Base-by-base conservation (phyloP, 2,113 vertebrate species). In the Aix galericulata region DNA sequence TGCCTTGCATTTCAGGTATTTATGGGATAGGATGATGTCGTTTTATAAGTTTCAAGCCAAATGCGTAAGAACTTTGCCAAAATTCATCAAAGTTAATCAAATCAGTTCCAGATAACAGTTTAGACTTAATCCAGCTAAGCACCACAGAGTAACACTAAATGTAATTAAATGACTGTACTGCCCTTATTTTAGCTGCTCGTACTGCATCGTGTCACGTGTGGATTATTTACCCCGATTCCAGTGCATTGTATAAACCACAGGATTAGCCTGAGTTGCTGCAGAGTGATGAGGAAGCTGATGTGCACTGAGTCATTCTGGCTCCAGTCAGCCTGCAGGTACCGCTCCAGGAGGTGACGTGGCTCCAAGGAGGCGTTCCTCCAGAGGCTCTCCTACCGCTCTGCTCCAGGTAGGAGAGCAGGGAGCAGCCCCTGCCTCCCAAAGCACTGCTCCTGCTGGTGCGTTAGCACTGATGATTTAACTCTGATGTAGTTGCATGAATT, bases 91-190 rank as follows among this genome's bases (percentile, higher is more conserved):
- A 81, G 34, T 67, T 94, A 91, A 95, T 94, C 77, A 72, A 44
- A 91, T 86, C 2, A 1, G 88, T 88, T 96, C 93, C 80, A 91
- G 93, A 82, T 81, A 94, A 92, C 40, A 27, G 72, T 42, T 92
- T 63, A 93, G 86, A 64, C 92, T 88, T 95, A 92, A 94, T 92
- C 69, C 93, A 86, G 77, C 86, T 72, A 64, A 78, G 80, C 69
- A 63, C 68, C 82, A 64, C 77, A 94, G 79, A 95, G 71, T 80
- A 77, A 50, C 72, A 82, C 76, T 32, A 55, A 86, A 74, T 88
- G 60, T 79, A 73, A 89, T 92, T 75, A 84, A 91, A 75, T 15
- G 75, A 53, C 40, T 2, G 31, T 8, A 17, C 55, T 71, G 68
- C 40, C 87, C 88, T 73, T 69, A n/a, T 55, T 91, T 42, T 12